Percentiles rank a stretch among this genome's conserved stretches.
Evolutionary conservation across 1,140 invertebrate species (phyloP).

Genomic region (Pentalonia nigronervosa): DNA sequence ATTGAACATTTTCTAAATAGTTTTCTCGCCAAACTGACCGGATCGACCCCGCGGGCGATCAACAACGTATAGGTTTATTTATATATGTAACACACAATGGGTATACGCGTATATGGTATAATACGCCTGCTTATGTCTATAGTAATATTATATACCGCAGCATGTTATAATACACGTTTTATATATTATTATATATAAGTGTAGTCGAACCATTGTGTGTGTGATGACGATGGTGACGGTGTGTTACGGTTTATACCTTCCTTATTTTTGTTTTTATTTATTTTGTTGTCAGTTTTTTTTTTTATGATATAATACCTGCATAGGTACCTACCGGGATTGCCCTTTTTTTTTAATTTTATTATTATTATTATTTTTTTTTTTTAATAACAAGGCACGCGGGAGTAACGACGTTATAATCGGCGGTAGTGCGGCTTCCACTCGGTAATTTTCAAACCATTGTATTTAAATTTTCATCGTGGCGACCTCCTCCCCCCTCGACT

Average conservation of each 20-base stretch:
- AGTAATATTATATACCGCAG: not conserved
- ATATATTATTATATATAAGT: too few relatives aligned
- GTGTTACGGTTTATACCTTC: slow-evolving; percentile 1
- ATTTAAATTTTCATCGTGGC: slow-evolving; percentile 1
- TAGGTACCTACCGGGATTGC: not conserved
- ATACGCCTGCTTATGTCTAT: not conserved
- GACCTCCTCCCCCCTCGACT: not conserved
- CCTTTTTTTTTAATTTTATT: not conserved
- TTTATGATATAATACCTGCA: not conserved
- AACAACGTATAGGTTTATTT: too few relatives aligned
- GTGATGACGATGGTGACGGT: not conserved
- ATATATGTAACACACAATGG: not conserved
- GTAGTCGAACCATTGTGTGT: not conserved
- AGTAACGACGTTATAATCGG: slow-evolving; percentile 35
- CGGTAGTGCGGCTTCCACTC: slow-evolving; percentile 14
- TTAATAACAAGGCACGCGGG: slow-evolving; percentile 16
- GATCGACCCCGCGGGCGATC: not conserved
- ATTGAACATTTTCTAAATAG: slow-evolving; percentile 35
- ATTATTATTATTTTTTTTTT: slow-evolving; percentile 17
- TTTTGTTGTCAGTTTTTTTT: not conserved
- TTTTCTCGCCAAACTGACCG: slow-evolving; percentile 54
- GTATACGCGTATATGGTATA: not conserved
- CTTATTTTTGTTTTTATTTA: not conserved
- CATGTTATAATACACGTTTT: not conserved
- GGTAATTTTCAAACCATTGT: slow-evolving; percentile 41